Base-by-base conservation (phyloP, 2,113 vertebrate genomes). In the Xyrauchen texanus region DNA sequence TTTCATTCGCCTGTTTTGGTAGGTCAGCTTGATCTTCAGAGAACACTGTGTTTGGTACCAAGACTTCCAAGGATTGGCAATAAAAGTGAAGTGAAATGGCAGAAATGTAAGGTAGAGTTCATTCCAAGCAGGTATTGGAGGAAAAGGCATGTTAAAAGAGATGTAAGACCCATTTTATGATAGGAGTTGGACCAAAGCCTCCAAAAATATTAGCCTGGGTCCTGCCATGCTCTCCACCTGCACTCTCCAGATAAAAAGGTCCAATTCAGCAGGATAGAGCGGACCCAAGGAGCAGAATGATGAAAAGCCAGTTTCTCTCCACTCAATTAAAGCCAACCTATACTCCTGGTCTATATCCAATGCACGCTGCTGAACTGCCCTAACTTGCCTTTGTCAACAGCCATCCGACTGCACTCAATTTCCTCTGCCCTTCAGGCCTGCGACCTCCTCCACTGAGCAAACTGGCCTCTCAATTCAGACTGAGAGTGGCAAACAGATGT, bases 261-360 rank as follows among this genome's bases (percentile, higher is more conserved):
- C 21, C 80, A 76, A 84, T 86, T 86, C 85, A 83, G 81, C 82
- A 80, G 80, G 73, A 88, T 89, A 86, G 85, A 81, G 84, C 84
- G 82, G 81, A 79, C 76, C 80, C 84, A 73, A 76, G 81, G 73
- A 79, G 13, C 10, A 51, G 78, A 52, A 83, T 76, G 69, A 89
- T 87, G 77, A 90, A 87, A 88, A 65, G 64, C 84, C 68, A 69
- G 66, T 86, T 84, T 57, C 75, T 82, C 74, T 75, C 15, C 34
- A 81, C 81, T 90, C 89, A 88, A 90, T 91, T 86, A 90, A 87
- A 89, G 83, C 83, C 88, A 88, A 88, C 84, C 85, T 87, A 82
- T 55, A 61, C 73, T 69, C 74, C 82, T 86, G 76, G 81, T 81
- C 78, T 72, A 62, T 62, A 46, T 85, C 91, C 87, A 89, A 88